These are phyloP conservation scores for Ips typographus DNA, from an alignment of 1,140 invertebrate species.

Conservation along the genomic window DNA sequence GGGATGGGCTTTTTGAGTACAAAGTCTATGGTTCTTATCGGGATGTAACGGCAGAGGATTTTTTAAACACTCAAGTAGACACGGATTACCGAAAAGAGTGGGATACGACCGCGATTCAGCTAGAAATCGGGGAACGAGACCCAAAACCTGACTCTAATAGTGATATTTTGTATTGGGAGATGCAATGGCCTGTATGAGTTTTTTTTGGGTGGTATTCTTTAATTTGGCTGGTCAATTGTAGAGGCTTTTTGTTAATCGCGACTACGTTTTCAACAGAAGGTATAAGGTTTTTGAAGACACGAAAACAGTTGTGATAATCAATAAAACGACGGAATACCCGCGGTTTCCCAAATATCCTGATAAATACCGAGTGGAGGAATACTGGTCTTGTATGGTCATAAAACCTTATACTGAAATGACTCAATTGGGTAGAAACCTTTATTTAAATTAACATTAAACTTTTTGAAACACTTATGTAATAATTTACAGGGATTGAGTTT, in stretches of 20 bases:
- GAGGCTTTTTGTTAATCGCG: conserved; percentile 80
- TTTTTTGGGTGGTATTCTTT: conserved; percentile 2
- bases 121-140: conserved; percentile 70
- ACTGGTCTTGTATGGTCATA: conserved; percentile 87
- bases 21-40: conserved; percentile 83
- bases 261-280: conserved; percentile 81
- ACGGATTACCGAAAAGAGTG: conserved; percentile 74
- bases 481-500: conserved; percentile 64
- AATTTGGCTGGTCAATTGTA: conserved; percentile 48
- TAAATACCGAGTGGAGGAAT: conserved; percentile 71
- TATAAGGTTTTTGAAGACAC: conserved; percentile 62
- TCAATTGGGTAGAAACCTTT: conserved; percentile 10
- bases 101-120: conserved; percentile 75
- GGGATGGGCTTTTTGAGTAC: conserved; percentile 72
- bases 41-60: conserved; percentile 77
- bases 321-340: conserved; percentile 63
- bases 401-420: conserved; percentile 59
- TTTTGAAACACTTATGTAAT: background rate
- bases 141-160: conserved; percentile 57
- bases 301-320: conserved; percentile 63
- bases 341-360: conserved; percentile 58
- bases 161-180: conserved; percentile 85
- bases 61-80: conserved; percentile 80
- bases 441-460: background rate
- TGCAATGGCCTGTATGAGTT: conserved; percentile 76